Conservation (phyloP, 2,888 invertebrate genomes). For the Argynnis bischoffii region DNA sequence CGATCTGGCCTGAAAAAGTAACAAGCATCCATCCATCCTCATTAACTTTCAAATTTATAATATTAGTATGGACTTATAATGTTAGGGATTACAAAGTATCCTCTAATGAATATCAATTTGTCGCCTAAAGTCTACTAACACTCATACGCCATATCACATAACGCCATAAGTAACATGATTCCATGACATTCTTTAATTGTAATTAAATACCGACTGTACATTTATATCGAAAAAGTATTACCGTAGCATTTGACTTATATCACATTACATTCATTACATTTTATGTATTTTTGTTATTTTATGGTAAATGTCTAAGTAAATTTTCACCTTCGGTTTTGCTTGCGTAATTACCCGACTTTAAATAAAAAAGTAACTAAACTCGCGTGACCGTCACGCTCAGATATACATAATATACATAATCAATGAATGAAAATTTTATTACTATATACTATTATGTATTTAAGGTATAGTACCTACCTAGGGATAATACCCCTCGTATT, state of each 20-base stretch:
- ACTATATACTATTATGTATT: too few relatives aligned
- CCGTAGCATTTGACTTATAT: background rate
- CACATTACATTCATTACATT: background rate
- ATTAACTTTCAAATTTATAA: background rate
- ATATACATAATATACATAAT: too few relatives aligned
- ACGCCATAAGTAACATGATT: constrained; percentile 26
- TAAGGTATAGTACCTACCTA: too few relatives aligned
- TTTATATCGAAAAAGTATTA: constrained; percentile 14
- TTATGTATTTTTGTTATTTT: background rate
- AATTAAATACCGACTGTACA: constrained; percentile 26
- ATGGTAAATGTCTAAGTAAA: background rate
- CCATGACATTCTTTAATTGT: constrained; percentile 28
- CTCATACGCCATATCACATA: constrained; percentile 35
- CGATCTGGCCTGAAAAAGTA: background rate
- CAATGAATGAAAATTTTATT: too few relatives aligned
- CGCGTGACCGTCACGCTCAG: too few relatives aligned
- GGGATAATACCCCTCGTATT: too few relatives aligned
- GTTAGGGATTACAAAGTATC: background rate
- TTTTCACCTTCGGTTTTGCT: too few relatives aligned
- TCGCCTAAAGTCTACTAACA: background rate
- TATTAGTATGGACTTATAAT: background rate
- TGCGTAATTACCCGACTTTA: too few relatives aligned
- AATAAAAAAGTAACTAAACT: too few relatives aligned
- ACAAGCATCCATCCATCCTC: background rate
- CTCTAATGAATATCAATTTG: constrained; percentile 24